These are phyloP conservation scores for Tribolium castaneum DNA, from an alignment of 1,140 invertebrate species.

Conservation along the genomic window DNA sequence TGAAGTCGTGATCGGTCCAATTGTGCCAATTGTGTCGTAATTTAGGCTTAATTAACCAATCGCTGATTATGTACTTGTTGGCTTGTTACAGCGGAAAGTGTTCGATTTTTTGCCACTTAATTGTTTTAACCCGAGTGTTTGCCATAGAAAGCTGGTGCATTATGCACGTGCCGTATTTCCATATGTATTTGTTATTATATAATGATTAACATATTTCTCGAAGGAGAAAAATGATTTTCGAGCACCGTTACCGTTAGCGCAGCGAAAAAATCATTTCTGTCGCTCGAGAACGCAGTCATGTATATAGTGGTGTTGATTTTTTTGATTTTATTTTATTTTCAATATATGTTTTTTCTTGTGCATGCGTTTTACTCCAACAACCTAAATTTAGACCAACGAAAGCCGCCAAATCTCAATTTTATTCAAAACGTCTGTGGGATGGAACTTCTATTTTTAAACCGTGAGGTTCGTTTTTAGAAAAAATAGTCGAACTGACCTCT, in stretches of 20 bases:
- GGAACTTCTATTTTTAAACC: neutral
- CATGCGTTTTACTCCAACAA: constrained; percentile 6
- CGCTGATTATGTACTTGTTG: constrained; percentile 6
- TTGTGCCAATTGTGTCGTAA: constrained; percentile 19
- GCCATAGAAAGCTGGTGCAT: constrained; percentile 42
- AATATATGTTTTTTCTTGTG: constrained; percentile 24
- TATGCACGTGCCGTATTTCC: constrained; percentile 27
- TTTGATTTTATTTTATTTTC: constrained; percentile 25
- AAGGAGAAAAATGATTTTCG: constrained; percentile 1
- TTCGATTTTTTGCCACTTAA: neutral
- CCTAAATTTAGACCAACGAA: neutral
- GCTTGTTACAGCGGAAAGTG: constrained; percentile 9
- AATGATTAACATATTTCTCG: constrained; percentile 3
- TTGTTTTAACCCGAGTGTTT: neutral
- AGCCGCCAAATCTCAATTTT: constrained; percentile 11
- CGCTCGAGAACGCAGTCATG: constrained; percentile 14
- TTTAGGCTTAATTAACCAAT: constrained; percentile 4
- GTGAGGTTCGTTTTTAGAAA: neutral
- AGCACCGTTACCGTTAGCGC: neutral
- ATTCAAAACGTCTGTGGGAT: neutral
- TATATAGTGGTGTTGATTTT: constrained; percentile 25
- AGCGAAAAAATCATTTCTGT: neutral
- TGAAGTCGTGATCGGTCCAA: neutral
- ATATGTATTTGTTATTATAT: constrained; percentile 24
- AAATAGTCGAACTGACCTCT: neutral